phyloP scores from a whole-genome alignment of 2,797 vertebrate species.

The Linurgus olivaceus region DNA sequence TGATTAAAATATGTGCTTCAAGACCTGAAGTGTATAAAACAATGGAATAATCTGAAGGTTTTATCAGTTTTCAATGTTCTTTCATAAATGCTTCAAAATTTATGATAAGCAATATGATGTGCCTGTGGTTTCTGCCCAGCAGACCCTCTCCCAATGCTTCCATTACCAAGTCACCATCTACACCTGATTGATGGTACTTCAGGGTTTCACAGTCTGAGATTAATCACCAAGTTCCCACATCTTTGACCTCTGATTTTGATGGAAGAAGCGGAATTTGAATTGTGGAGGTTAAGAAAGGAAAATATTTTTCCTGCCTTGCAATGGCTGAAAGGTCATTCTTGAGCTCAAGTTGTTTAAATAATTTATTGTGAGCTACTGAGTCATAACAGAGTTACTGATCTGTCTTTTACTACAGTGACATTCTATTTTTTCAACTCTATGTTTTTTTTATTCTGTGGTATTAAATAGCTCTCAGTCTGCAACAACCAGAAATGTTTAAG shows the following conservation, averaged over 20 bases:
- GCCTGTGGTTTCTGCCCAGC: neutral
- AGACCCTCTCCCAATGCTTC: neutral
- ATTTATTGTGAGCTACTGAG: conserved; percentile 57
- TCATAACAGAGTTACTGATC: conserved; percentile 26
- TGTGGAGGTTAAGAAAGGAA: conserved; percentile 44
- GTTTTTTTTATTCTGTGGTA: conserved; percentile 20
- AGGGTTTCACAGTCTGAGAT: conserved; percentile 17
- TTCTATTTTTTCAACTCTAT: conserved; percentile 34
- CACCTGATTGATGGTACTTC: neutral
- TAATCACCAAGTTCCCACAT: neutral
- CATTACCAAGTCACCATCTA: neutral
- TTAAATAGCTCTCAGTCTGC: conserved; percentile 38
- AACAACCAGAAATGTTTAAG: neutral
- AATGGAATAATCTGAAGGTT: neutral
- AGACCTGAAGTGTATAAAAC: neutral
- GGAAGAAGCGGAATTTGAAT: neutral
- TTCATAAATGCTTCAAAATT: neutral
- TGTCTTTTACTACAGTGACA: conserved; percentile 17
- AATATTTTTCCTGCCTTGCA: conserved; percentile 61
- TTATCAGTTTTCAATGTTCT: neutral
- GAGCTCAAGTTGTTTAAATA: conserved; percentile 68
- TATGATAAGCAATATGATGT: neutral
- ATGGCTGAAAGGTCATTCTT: conserved; percentile 65
- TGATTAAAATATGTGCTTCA: neutral
- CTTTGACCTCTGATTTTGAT: neutral